A percentile compares a stretch with the other conserved stretches of the same genome.
phyloP scores from a whole-genome alignment of 2,113 vertebrate species.

The Capricornis sumatraensis region DNA sequence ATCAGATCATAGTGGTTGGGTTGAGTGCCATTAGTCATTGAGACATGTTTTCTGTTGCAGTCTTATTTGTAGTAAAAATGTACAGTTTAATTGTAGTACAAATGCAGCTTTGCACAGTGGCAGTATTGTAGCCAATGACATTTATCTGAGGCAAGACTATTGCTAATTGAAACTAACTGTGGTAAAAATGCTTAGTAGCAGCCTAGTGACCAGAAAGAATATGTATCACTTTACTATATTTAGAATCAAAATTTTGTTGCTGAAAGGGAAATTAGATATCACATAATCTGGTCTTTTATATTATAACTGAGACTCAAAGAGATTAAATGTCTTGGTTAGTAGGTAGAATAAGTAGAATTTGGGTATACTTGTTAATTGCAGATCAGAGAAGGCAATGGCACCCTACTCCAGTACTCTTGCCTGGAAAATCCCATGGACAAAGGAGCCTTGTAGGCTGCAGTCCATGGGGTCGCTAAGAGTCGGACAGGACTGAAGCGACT shows the following conservation, averaged over 20 bases:
- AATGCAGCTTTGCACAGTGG: background rate
- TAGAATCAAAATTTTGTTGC: conserved; percentile 22
- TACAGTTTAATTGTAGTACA: background rate
- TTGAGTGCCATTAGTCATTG: conserved; percentile 38
- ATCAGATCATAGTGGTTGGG: background rate
- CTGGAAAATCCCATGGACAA: too few species aligned
- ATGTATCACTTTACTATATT: background rate
- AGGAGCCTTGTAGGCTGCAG: too few species aligned
- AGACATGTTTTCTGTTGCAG: background rate
- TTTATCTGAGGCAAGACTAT: background rate
- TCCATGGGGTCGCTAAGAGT: too few species aligned
- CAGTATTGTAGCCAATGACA: background rate
- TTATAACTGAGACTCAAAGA: background rate
- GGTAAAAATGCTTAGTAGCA: background rate
- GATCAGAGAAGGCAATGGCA: too few species aligned
- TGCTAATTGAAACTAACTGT: background rate
- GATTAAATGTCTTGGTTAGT: background rate
- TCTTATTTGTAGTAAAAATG: background rate
- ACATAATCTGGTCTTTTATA: background rate
- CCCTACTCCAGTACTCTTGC: too few species aligned
- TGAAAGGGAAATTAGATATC: background rate
- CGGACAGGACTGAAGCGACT: too few species aligned
- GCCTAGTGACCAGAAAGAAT: background rate
- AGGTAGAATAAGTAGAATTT: background rate
- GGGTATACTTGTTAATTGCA: background rate